Base-by-base conservation (phyloP, 2,888 invertebrate genomes). In the Tridacna gigas region DNA sequence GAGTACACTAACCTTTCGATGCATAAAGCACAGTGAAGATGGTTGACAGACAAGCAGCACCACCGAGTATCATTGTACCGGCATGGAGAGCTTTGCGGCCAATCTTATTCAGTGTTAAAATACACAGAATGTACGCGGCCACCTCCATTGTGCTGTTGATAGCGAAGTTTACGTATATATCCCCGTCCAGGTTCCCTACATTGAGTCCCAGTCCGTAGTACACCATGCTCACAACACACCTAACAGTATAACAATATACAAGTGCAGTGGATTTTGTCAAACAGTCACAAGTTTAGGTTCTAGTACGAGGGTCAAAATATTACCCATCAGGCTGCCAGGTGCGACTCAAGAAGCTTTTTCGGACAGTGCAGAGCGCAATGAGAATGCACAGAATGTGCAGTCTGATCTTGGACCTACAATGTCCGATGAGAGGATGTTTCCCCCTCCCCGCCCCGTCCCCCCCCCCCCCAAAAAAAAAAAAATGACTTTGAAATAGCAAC, bases 121-220 rank as follows among this genome's bases (percentile, higher is more conserved):
- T 79, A 84, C 92, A 91, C 15, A 91, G 67, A 20, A 84, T 60
- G 71, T 91, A 91, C 18, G 91, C 91, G 5, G 89, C 86, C 11
- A 91, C 77, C 69, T 93, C 93, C 75, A 92, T 90, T 26, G 88
- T 79, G 45, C 85, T 90, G 63, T 91, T 86, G 37, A 93, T 86
- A 65, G 90, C 84, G 81, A 92, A 92, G 89, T 93, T 93, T 4
- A 92, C 79, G 86, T 92, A 92, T 11, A 91, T 88, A 77, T 90
- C 89, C 0, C 93, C 93, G 48, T 90, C 89, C 11, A 93, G 78
- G 79, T 90, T 91, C 0, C 89, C 90, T 4, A 90, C 86, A 75
- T 92, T 91, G 15, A 92, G 83, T 11, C 91, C 86, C 22, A 93
- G 89, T 1, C 91, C 92, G 71, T 92, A 92, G 65, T 91, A 93